Base-by-base conservation (phyloP, 2,797 vertebrate genomes). In the Enoplosus armatus region DNA sequence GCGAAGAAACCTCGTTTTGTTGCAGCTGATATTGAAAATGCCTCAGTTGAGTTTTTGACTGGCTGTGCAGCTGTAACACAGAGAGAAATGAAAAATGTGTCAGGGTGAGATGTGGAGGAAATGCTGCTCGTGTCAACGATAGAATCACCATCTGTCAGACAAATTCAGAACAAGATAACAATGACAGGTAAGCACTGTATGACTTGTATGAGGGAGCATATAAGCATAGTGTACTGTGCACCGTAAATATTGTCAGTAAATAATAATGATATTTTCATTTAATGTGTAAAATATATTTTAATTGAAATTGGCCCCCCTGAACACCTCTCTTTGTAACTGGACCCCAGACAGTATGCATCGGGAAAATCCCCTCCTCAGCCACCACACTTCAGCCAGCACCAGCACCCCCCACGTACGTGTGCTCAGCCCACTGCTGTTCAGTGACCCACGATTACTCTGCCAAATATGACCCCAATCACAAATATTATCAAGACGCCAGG, bases 81-180 rank as follows among this genome's bases (percentile, higher is more conserved):
- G 47, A 54, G 8, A 51, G 35, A 77, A 69, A 82, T 60, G 14
- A 71, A 64, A 67, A 72, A 84, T 70, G 37, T 75, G 80, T 73
- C 50, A 76, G 31, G 27, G 37, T 63, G 48, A 65, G 33, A 62
- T 63, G 48, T 65, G 59, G 41, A 79, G 60, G 50, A 79, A 81
- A 79, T 53, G n/a, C 51, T 67, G 43, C 54, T 58, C 47, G 27
- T 60, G 71, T 75, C 63, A 56, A 47, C 3, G 3, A 68, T 20
- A 72, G 56, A 53, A 74, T 71, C 82, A 56, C 16, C n/a, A 37
- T 67, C 43, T 79, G 69, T 74, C 56, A 39, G 55, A 67, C 54
- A 63, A 35, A 70, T 67, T 51, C 43, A 55, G 35, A 78, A 58
- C 65, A 84, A 69, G 54, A 61, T 65, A 81, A 62, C 66, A 53